phyloP scores from a whole-genome alignment of 2,797 vertebrate genomes.

The Sebastes matsubarae region DNA sequence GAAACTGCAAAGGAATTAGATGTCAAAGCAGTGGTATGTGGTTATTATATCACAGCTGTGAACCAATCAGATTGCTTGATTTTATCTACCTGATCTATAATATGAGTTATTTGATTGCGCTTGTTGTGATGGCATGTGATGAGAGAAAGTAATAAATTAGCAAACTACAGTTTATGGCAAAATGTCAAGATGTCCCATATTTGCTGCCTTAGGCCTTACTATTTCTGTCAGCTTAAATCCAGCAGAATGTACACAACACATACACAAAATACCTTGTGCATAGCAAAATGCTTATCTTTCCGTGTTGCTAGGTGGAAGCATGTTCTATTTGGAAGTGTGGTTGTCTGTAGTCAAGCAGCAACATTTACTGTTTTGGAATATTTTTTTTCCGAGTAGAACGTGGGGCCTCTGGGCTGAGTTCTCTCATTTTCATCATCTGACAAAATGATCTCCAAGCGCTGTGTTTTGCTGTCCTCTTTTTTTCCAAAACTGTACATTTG shows the following conservation, averaged over 20 bases:
- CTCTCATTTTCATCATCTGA: constrained; percentile 34
- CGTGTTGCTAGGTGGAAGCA: constrained; percentile 59
- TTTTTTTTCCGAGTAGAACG: constrained; percentile 14
- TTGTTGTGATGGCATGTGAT: background rate
- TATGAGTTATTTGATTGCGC: background rate
- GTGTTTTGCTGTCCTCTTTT: constrained; percentile 20
- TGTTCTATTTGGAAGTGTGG: constrained; percentile 45
- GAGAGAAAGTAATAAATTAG: background rate
- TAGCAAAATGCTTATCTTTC: constrained; percentile 27
- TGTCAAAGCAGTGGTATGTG: background rate
- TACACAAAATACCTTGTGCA: constrained; percentile 10
- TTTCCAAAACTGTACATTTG: constrained; percentile 36
- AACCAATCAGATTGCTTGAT: no score
- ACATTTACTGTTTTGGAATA: constrained; percentile 41
- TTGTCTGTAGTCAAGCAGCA: constrained; percentile 61
- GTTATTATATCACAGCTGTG: background rate
- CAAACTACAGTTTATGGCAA: background rate
- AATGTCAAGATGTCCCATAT: background rate
- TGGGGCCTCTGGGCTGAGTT: constrained; percentile 6
- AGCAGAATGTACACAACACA: constrained; percentile 12
- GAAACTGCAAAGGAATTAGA: background rate
- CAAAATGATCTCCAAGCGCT: background rate
- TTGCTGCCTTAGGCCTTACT: background rate
- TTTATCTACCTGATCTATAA: no score
- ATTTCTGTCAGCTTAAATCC: background rate